Evolutionary conservation across 1,140 invertebrate genomes (phyloP), one percentile per base, ranked within the genome.

Genomic region (Lutraria rhynchaena): DNA sequence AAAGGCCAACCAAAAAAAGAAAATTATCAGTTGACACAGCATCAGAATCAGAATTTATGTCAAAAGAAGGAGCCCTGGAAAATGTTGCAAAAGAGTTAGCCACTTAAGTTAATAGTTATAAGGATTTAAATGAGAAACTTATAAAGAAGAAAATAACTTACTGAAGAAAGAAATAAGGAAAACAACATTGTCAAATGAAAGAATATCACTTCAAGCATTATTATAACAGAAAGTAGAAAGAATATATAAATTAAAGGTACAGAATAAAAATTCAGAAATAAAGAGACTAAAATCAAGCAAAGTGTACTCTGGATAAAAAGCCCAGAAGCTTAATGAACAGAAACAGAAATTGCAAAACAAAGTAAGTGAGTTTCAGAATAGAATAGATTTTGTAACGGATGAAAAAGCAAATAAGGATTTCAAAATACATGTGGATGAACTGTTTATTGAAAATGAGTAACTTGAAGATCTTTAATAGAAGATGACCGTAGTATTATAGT

Each of bases 161-260:
- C 19, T 55, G 19, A 55, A 55, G 53, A 27, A 55, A 55, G n/a
- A 55, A 19, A 4, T 22, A 9, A 55, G 27, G 19, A 55, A 55
- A 4, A 55, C n/a, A 55, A 55, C 53, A 22, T 55, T 55, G 53
- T 55, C 53, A 55, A 55, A 55, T 55, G 53, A 55, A 19, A 55
- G 53, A 19, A 55, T 55, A 7, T 55, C 53, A 55, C 37, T 41
- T 4, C 19, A 27, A 55, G 19, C 5, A n/a, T n/a, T n/a, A n/a
- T n/a, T n/a, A 7, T 9, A 55, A 55, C 53, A 55, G 19, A 55
- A 55, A 19, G 53, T 55, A 7, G 53, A 55, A 55, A 27, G 19
- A 55, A 27, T 22, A 55, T n/a, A 27, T 22, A 55, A 55, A 55
- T 19, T 22, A 7, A 55, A 41, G 15, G 5, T 41, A 41, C 37